Base-by-base conservation (phyloP, 2,113 vertebrate genomes). In the Notiomystis cincta region DNA sequence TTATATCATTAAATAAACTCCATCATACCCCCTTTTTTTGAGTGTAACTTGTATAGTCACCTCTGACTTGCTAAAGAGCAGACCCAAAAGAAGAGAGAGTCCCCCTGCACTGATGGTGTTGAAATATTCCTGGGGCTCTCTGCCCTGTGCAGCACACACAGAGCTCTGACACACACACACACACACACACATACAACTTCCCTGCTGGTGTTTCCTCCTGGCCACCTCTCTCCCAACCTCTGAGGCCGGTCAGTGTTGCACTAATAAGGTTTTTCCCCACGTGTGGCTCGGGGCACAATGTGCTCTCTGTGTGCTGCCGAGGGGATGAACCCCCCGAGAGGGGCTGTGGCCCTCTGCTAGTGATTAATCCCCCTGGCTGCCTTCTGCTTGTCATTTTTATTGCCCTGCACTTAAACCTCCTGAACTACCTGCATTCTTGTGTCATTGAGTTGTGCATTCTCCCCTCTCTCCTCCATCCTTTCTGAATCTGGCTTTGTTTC, bases 271-370 rank as follows among this genome's bases (percentile, higher is more conserved):
- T 78, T 25, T 78, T 67, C 65, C 47, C 64, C 82, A 69, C 1
- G 30, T 42, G 79, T 95, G 82, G 45, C 45, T 95, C 30, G 17
- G 66, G 7, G 33, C 21, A 87, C 86, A 92, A 60, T 47, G 85
- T 42, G 85, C 67, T 93, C 87, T 94, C 92, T 87, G 90, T 23
- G 76, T n/a, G n/a, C n/a, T n/a, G n/a, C n/a, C n/a, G 89, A 78
- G 67, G 73, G 75, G 48, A 35, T 35, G 57, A 15, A 33, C 6
- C 71, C 80, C 80, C n/a, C 0, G 21, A 37, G 50, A 80, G 89
- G 60, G 42, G 16, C 1, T 48, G 42, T 33, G 31, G 69, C 21
- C 1, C 48, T 90, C 90, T 95, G 75, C 54, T 35, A 22, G 65
- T 18, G 77, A 91, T 94, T 76, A 91, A 94, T n/a, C 61, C 80